Evolutionary conservation across 2,113 vertebrate genomes (phyloP), one percentile per base, ranked within the genome.

Genomic region (Coptodon bakossiorum): DNA sequence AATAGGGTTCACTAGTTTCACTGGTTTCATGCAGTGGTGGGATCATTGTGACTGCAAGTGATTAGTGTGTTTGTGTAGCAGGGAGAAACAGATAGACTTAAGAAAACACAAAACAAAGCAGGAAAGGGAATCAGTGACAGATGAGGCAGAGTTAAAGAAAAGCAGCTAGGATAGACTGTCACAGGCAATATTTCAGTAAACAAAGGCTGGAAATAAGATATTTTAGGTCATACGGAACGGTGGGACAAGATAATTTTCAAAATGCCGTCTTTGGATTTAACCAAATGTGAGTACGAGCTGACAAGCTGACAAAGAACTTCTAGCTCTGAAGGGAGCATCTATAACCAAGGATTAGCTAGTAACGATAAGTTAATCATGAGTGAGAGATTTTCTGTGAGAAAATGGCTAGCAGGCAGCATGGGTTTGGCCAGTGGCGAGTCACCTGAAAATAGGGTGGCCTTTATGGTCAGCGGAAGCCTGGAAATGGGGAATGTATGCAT

Each of bases 251-350:
- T 56, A 50, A 82, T 76, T 63, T 81, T 6, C 59, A 84, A 84
- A 85, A 94, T 94, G 92, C 5, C 2, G 0, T 61, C 34, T 80
- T 54, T 84, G 83, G 40, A 83, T 91, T 90, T 89, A 78, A 85
- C 80, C 9, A 9, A 78, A 79, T 36, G 73, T 56, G 81, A 89
- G 14, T 43, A 92, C 57, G 73, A 82, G 43, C 85, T 11, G 2
- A 82, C 66, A 43, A 94, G 91, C 90, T 96, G 95, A 96, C 91
- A 48, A 84, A 92, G 79, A 87, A 68, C 80, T 61, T 31, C 22
- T 9, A 59, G 87, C 89, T 93, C 81, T 45, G 6, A 80, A 22
- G 52, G 88, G 83, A 87, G 76, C 85, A 56, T 12, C 27, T 17
- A 10, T 19, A 17, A 56, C 54, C 56, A 53, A 57, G 53, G 40